Percentiles rank a stretch among this genome's conserved stretches.
phyloP scores from a whole-genome alignment of 2,113 vertebrate species.

The Irena cyanogastra region DNA sequence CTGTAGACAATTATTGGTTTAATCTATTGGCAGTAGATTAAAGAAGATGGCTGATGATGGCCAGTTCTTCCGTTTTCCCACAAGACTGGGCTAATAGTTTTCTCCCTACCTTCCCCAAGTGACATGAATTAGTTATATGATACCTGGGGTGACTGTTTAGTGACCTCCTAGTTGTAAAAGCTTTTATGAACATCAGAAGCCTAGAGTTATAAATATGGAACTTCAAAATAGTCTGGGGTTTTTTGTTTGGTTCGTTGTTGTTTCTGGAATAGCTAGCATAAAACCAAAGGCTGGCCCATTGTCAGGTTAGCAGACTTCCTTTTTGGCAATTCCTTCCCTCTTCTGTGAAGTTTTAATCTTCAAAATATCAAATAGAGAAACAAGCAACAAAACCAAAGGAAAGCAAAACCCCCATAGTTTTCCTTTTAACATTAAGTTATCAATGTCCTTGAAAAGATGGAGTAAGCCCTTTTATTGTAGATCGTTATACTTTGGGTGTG shows the following conservation, averaged over 20 bases:
- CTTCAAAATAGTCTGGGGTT: background rate
- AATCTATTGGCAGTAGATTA: conserved; percentile 37
- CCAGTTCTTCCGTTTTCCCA: conserved; percentile 12
- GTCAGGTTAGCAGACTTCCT: conserved; percentile 5
- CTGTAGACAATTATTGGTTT: conserved; percentile 22
- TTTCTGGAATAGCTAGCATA: background rate
- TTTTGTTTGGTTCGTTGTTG: background rate
- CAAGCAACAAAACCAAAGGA: background rate
- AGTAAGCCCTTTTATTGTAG: background rate
- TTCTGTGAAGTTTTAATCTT: conserved; percentile 1
- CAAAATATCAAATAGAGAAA: background rate
- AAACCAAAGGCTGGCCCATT: background rate
- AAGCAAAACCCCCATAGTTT: background rate
- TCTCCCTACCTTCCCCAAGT: background rate
- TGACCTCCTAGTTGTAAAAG: background rate
- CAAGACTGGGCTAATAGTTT: background rate
- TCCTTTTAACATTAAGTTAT: background rate
- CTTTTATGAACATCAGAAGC: background rate
- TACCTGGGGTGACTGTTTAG: background rate
- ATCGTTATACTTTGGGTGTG: background rate
- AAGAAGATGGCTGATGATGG: conserved; percentile 6
- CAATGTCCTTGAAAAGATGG: background rate
- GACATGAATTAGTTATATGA: background rate
- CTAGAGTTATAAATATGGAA: background rate
- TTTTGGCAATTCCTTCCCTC: background rate